These are phyloP conservation scores for Clupea harengus DNA, from an alignment of 2,113 vertebrate species.

Conservation along the genomic window DNA sequence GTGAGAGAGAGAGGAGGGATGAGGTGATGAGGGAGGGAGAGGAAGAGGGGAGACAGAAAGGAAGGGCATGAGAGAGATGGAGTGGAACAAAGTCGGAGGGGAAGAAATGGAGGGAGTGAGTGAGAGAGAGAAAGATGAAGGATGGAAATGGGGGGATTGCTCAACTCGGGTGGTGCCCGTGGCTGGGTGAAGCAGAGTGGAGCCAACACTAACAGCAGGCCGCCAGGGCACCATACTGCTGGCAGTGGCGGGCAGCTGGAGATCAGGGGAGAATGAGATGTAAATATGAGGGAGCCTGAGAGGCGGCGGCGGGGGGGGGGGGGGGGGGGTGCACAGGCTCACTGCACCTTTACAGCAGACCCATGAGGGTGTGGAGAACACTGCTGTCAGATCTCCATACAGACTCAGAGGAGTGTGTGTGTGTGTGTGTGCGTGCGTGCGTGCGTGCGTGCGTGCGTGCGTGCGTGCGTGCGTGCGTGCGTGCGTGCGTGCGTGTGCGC, in stretches of 20 bases:
- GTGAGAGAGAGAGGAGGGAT: not conserved
- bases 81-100: not conserved
- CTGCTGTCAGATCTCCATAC: not conserved
- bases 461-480: constrained; percentile 37
- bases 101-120: not conserved
- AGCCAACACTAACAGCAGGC: constrained; percentile 39
- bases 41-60: not conserved
- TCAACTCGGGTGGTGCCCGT: constrained; percentile 24
- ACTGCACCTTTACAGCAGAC: not conserved
- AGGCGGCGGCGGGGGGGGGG: not conserved
- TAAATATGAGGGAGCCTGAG: not conserved
- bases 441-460: not conserved
- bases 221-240: constrained; percentile 20
- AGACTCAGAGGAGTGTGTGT: not conserved
- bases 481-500: too few species aligned
- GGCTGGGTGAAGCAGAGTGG: constrained; percentile 7
- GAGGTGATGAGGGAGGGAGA: constrained; percentile 8
- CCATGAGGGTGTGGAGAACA: not conserved
- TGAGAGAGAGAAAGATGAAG: not conserved
- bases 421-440: too few species aligned
- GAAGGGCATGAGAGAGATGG: not conserved
- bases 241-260: constrained; percentile 19
- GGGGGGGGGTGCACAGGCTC: not conserved
- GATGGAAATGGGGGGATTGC: not conserved
- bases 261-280: constrained; percentile 2